A percentile compares a stretch with the other conserved stretches of the same genome.
Conservation (phyloP, 1,140 invertebrate genomes). For the Solenopsis invicta region DNA sequence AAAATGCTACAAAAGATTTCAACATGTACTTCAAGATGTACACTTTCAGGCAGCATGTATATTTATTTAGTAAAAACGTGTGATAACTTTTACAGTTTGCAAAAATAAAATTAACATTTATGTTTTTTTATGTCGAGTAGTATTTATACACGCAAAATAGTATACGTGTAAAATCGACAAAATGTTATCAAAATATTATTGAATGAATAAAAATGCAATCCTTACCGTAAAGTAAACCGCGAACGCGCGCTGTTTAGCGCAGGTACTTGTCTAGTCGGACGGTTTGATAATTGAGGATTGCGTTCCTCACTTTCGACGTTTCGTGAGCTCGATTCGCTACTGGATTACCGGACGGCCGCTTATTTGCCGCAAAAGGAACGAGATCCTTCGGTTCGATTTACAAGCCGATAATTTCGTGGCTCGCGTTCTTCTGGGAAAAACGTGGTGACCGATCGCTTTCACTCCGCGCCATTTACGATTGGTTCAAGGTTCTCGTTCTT, state of each 20-base stretch:
- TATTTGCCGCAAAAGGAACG: slow-evolving; percentile 60
- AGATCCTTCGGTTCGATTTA: slow-evolving; percentile 74
- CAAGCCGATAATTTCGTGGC: slow-evolving; percentile 78
- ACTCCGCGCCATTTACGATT: slow-evolving; percentile 79
- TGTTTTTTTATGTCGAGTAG: background rate
- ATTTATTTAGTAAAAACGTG: background rate
- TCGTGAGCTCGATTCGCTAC: slow-evolving; percentile 33
- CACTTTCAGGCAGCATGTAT: too few relatives aligned
- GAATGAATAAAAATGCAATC: background rate
- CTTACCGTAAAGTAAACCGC: background rate
- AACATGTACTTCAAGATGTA: background rate
- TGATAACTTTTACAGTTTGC: background rate
- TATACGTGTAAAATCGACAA: background rate
- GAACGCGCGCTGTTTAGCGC: background rate
- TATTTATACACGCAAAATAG: background rate
- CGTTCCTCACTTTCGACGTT: slow-evolving; percentile 38
- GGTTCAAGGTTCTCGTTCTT: slow-evolving; percentile 77
- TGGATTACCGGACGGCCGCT: slow-evolving; percentile 22
- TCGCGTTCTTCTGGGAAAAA: slow-evolving; percentile 80
- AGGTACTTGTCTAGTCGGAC: slow-evolving; percentile 26
- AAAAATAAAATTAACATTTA: background rate
- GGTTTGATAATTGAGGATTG: slow-evolving; percentile 38
- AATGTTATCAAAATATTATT: slow-evolving; percentile 10
- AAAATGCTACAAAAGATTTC: background rate
- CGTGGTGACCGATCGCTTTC: slow-evolving; percentile 77